Evolutionary conservation across 2,113 vertebrate genomes (phyloP).

Genomic region (Oreocharis arfaki): DNA sequence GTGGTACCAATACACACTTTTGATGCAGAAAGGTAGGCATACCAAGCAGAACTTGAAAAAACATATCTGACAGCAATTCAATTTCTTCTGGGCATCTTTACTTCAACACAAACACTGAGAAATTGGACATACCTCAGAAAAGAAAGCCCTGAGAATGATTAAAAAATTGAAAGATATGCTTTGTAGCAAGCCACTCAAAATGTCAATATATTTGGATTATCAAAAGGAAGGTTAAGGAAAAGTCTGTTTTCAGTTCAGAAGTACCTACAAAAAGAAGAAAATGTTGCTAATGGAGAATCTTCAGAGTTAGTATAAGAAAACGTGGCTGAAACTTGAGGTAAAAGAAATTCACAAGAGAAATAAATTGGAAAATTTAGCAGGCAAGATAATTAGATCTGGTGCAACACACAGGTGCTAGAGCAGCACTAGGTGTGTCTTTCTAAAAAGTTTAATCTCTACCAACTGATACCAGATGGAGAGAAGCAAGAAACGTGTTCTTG

Average conservation of each 20-base stretch:
- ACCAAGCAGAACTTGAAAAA: neutral
- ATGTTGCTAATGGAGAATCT: neutral
- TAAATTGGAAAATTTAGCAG: neutral
- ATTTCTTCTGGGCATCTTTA: neutral
- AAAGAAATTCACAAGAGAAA: neutral
- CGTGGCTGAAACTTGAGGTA: neutral
- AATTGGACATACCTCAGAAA: neutral
- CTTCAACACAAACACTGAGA: neutral
- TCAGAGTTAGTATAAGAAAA: neutral
- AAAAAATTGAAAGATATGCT: neutral
- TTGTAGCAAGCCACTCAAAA: neutral
- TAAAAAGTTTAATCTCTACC: neutral
- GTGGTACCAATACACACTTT: neutral
- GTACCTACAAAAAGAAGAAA: neutral
- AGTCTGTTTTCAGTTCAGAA: neutral
- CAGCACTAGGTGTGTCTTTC: neutral
- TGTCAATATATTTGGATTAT: constrained; percentile 19
- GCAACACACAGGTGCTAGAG: neutral
- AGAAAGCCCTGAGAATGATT: constrained; percentile 12
- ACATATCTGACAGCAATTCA: neutral
- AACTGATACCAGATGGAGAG: neutral
- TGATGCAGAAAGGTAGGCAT: neutral
- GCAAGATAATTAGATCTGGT: neutral
- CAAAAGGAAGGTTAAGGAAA: neutral
- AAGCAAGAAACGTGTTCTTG: neutral